Evolutionary conservation across 2,113 vertebrate genomes (phyloP), one percentile per base, ranked within the genome.

Genomic region (Myotis lucifugus): DNA sequence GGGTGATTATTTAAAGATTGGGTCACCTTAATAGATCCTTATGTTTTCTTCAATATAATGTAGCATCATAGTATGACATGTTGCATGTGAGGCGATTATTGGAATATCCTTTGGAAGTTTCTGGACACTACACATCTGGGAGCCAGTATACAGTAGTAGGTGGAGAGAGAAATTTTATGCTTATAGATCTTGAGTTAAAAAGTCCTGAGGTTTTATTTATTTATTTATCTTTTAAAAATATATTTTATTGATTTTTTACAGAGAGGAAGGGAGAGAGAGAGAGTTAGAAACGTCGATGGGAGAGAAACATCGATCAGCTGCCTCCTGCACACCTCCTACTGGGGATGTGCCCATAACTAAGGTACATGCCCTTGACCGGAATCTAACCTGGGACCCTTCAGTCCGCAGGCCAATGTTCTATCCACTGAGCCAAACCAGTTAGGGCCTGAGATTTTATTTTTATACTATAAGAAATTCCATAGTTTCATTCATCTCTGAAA

Each of bases 401-500:
- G 56, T 11, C 56, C 8, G 1, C 23, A 59, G 56, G 23, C 56
- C 23, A 25, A 59, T 3, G 9, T 9, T 59, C 56, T 59, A 11
- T 59, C 56, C 56, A 27, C 61, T 29, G 61, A 64, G 27, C 27
- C 25, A 64, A 64, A 32, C 5, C 5, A 1, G 61, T 29, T 29
- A 64, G 10, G 25, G 59, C 25, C 12, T 48, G 21, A 88, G n/a
- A 59, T 89, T 86, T 18, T 32, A 34, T 85, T 92, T 95, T 94
- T 77, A 67, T 59, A 42, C 29, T 72, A 0, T 37, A 73, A 90
- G 48, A 77, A 32, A 93, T 64, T 92, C 90, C 27, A 59, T 21
- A 73, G 13, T 85, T 34, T 84, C 15, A 46, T 93, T 85, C 52
- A n/a, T 67, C 52, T 89, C 34, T 77, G 84, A 81, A 95, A 84